These are phyloP conservation scores for Campylorhamphus procurvoides DNA, from an alignment of 2,113 vertebrate species.

Conservation along the genomic window DNA sequence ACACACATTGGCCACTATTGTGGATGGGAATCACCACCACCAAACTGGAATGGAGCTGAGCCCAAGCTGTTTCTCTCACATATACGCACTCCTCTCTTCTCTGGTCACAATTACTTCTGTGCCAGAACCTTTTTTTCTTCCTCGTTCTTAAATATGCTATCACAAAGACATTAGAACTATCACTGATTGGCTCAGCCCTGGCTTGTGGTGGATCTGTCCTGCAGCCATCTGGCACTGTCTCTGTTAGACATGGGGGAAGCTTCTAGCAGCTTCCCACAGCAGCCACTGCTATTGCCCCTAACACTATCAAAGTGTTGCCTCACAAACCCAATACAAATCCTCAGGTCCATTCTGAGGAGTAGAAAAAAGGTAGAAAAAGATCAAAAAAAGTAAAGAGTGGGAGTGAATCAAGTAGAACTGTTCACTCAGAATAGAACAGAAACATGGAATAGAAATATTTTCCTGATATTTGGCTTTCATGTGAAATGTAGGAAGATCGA, in stretches of 20 bases:
- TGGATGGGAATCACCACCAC: neutral
- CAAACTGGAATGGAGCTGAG: neutral
- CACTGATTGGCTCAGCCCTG: neutral
- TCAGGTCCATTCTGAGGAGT: neutral
- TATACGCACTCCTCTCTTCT: neutral
- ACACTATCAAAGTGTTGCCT: neutral
- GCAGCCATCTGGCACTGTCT: neutral
- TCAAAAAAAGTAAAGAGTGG: accelerated
- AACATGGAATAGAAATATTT: neutral
- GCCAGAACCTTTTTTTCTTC: neutral
- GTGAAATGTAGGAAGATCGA: neutral
- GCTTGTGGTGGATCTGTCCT: neutral
- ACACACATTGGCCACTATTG: neutral
- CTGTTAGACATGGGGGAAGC: neutral
- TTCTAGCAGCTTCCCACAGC: neutral
- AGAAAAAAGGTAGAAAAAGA: accelerated
- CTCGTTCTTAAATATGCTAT: neutral
- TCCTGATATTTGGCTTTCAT: neutral
- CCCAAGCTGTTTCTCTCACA: neutral
- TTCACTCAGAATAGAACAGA: neutral
- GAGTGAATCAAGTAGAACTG: neutral
- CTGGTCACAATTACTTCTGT: neutral
- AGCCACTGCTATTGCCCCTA: neutral
- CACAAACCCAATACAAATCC: neutral
- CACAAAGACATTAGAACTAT: neutral